Base-by-base conservation (phyloP, 2,113 vertebrate genomes). In the Microcebus murinus region DNA sequence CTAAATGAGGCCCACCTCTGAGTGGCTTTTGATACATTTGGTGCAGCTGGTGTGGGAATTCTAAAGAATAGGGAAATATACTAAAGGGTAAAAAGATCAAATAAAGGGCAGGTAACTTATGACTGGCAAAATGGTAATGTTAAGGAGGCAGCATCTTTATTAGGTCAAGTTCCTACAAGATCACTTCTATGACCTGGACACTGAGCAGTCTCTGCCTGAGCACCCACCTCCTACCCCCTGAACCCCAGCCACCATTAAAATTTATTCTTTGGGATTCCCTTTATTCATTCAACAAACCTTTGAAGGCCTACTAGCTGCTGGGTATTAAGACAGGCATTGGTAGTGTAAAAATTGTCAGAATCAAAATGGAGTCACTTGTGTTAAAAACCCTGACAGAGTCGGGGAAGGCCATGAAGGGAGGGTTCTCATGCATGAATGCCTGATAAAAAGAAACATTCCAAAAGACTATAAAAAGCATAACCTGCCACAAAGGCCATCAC, bases 221-320 rank as follows among this genome's bases (percentile, higher is more conserved):
- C 21, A 27, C 10, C 23, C 10, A 42, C 12, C 36, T 76, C 20
- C 68, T 25, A 39, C 7, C 14, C 8, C 6, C 21, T 8, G 15
- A 18, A 42, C 1, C 23, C 65, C 4, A n/a, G 52, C 42, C 48
- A 20, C 34, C 70, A 23, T 13, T 55, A 13, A 57, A 52, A 18
- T 14, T 70, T 31, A 79, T n/a, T 91, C 42, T 82, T 77, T 63
- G 4, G 31, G 27, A 63, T 77, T 91, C 18, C 20, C 8, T 96
- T 68, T 65, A 63, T 89, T 95, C 48, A 52, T 81, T 34, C 25
- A 87, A 73, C 42, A 68, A 89, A 73, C 91, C 79, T 90, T 68
- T 82, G 61, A 86, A 86, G 34, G 61, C 7, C 61, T 31, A 21
- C 23, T 34, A 65, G 23, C 9, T 79, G 14, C 77, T 59, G 67